These are phyloP conservation scores for Pogonus chalceus DNA, from an alignment of 1,140 invertebrate species.

Conservation along the genomic window DNA sequence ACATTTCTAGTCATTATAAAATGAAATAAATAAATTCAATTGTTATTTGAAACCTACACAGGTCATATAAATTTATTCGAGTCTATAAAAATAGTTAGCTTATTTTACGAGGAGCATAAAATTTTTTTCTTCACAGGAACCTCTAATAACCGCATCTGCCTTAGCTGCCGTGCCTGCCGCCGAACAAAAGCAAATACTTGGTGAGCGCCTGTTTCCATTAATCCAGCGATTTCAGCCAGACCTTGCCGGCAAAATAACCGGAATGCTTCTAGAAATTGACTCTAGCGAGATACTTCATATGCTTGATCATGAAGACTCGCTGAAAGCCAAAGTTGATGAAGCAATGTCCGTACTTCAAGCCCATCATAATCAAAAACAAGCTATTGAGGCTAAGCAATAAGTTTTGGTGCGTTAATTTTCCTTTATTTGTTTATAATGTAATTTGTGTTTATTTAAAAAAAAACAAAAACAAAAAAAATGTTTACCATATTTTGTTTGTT, in stretches of 20 bases:
- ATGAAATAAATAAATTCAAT: too few species aligned
- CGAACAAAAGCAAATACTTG: slow-evolving; percentile 66
- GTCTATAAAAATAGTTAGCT: too few species aligned
- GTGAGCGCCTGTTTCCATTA: slow-evolving; percentile 61
- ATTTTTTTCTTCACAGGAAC: too few species aligned
- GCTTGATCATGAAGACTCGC: slow-evolving; percentile 30
- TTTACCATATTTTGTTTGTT: too few species aligned
- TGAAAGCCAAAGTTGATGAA: slow-evolving; percentile 31
- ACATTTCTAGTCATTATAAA: too few species aligned
- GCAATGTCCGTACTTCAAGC: slow-evolving; percentile 32
- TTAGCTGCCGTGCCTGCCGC: slow-evolving; percentile 47
- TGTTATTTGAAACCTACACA: too few species aligned
- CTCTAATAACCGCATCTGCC: slow-evolving; percentile 30
- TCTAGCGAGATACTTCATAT: slow-evolving; percentile 55
- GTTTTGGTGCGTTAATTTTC: too few species aligned
- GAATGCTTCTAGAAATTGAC: slow-evolving; percentile 73
- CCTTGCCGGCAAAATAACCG: slow-evolving; percentile 67
- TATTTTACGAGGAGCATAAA: too few species aligned
- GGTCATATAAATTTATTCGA: too few species aligned
- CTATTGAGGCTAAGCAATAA: slow-evolving; percentile 12
- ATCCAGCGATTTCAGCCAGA: slow-evolving; percentile 55
- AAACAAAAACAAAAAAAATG: too few species aligned
- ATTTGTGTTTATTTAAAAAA: too few species aligned
- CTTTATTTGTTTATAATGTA: too few species aligned
- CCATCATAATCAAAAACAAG: slow-evolving; percentile 27